Evolutionary conservation across 2,888 invertebrate species (phyloP), one percentile per base, ranked within the genome.

Genomic region (Drosophila maculinotata): DNA sequence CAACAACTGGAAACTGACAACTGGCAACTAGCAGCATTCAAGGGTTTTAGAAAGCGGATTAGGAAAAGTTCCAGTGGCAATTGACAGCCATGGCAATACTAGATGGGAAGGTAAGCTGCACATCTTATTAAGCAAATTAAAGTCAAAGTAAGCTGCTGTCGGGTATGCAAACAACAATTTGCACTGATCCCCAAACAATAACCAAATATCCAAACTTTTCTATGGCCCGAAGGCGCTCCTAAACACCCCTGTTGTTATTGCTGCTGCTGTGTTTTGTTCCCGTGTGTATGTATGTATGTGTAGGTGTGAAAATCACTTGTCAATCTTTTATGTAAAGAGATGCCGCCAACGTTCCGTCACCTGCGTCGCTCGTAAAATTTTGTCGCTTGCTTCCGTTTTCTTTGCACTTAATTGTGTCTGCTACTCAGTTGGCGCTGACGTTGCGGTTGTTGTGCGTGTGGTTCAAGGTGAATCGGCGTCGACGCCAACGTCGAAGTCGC

Each of bases 401-500:
- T 84, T 63, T 64, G 71, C 87, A 78, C 82, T 82, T 87, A 82
- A 87, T 82, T 87, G 81, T 87, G 85, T 84, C 81, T 87, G 77
- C 73, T 65, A 30, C 69, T 63, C 68, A 31, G 57, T 17, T 20
- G 69, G 31, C 60, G 52, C 44, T 35, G 68, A 41, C 36, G 26
- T n/a, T 1, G 69, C 52, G 49, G 49, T 53, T 79, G 76, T 42
- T 66, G 66, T 72, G 81, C 71, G 73, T 84, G 79, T 87, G 85
- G 89, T 90, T 89, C 89, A 89, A 90, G 89, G 89, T 89, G 76
- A 90, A 77, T 65, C 60, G 73, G 56, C 73, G 69, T 36, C 52
- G 68, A 44, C 66, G 75, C 42, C 67, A 72, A 63, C 74, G 39
- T 36, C 72, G 76, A 57, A 74, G 75, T 69, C 70, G 53, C 41